Evolutionary conservation across 2,888 invertebrate species (phyloP).

Genomic region (Drosophila paramelanica): DNA sequence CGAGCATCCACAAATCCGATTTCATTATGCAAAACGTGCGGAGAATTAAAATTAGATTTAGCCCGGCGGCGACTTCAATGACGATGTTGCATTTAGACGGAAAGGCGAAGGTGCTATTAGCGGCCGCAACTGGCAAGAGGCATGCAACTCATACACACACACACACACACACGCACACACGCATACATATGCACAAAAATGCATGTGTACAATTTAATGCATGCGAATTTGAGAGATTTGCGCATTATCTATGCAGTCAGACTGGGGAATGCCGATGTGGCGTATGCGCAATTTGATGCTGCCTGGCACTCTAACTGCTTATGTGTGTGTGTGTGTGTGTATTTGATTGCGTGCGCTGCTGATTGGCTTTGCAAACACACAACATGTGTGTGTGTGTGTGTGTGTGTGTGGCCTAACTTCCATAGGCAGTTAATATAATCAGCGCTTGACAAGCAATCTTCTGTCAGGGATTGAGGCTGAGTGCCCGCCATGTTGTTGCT

Average conservation of each 20-base stretch:
- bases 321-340: background rate
- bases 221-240: conserved; percentile 55
- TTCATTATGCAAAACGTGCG: conserved; percentile 78
- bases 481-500: conserved; percentile 46
- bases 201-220: conserved; percentile 46
- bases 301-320: conserved; percentile 17
- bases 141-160: conserved; percentile 19
- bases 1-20: conserved; percentile 61
- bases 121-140: conserved; percentile 22
- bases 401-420: conserved; percentile 24
- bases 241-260: conserved; percentile 46
- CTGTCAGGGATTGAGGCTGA: conserved; percentile 63
- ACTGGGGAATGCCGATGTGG: conserved; percentile 27
- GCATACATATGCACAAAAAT: background rate
- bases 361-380: conserved; percentile 34
- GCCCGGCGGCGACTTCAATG: conserved; percentile 49
- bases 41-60: conserved; percentile 73
- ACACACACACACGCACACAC: background rate
- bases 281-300: conserved; percentile 53
- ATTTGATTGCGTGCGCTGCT: conserved; percentile 19
- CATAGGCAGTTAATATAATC: conserved; percentile 72
- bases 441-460: conserved; percentile 74
- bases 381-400: background rate
- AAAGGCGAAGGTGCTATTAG: conserved; percentile 54
- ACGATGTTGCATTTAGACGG: conserved; percentile 34